Percentiles rank a stretch among this genome's conserved stretches.
Evolutionary conservation across 1,140 invertebrate species (phyloP).

Genomic region (Formica exsecta): DNA sequence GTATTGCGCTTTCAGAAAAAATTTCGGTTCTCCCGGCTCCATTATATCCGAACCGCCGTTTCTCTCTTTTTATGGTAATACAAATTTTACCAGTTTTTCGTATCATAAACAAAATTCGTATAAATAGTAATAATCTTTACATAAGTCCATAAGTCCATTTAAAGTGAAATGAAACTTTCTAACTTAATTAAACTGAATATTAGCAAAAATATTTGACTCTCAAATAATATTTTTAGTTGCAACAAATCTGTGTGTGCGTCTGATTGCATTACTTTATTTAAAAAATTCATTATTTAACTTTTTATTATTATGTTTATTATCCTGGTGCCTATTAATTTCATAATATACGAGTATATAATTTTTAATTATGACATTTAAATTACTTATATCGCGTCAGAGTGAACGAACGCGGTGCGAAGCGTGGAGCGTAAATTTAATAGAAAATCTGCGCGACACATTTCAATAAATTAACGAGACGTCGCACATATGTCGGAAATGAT

Average conservation of each 20-base stretch:
- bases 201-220: constrained; percentile 15
- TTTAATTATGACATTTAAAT: constrained; percentile 54
- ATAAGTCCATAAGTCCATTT: not conserved
- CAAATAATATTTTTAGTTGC: not conserved
- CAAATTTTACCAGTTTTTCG: not conserved
- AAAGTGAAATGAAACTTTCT: not conserved
- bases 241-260: not conserved
- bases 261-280: not conserved
- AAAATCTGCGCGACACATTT: constrained; percentile 60
- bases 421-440: constrained; percentile 44
- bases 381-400: not conserved
- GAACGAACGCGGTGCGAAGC: constrained; percentile 24
- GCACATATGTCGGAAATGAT: constrained; percentile 54
- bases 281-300: constrained; percentile 2
- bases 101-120: not conserved
- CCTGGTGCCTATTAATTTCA: constrained; percentile 10
- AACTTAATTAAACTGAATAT: not conserved
- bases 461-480: constrained; percentile 61
- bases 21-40: constrained; percentile 63
- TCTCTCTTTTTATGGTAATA: constrained; percentile 42
- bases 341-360: constrained; percentile 19
- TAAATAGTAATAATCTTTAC: constrained; percentile 2
- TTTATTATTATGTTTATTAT: constrained; percentile 2
- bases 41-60: constrained; percentile 67
- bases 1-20: constrained; percentile 57